phyloP scores from a whole-genome alignment of 2,888 invertebrate genomes.

The Cheiracanthium punctorium region DNA sequence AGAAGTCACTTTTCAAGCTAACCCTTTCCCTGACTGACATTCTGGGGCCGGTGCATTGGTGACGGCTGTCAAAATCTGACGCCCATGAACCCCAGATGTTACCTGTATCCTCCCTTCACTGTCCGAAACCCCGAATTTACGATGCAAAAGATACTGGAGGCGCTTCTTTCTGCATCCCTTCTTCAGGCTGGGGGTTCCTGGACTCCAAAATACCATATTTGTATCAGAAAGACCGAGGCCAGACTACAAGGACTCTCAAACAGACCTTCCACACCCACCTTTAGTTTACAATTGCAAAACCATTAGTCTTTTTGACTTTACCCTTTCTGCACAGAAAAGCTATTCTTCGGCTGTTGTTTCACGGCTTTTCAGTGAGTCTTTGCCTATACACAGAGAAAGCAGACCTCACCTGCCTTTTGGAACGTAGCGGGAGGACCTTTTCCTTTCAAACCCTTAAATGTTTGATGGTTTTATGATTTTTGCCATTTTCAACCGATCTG shows the following conservation, averaged over 20 bases:
- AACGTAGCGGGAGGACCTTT: constrained; percentile 32
- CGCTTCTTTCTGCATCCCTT: neutral
- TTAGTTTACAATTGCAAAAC: constrained; percentile 28
- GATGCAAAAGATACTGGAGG: constrained; percentile 5
- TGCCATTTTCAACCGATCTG: constrained; percentile 50
- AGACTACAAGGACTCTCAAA: constrained; percentile 36
- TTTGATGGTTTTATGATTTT: constrained; percentile 62
- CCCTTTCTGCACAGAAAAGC: constrained; percentile 36
- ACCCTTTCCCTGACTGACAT: constrained; percentile 53
- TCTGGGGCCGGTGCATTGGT: constrained; percentile 39
- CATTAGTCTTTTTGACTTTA: constrained; percentile 62
- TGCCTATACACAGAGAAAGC: constrained; percentile 21
- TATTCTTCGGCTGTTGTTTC: constrained; percentile 62
- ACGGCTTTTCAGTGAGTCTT: constrained; percentile 50
- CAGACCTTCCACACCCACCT: constrained; percentile 50
- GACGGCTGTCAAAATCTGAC: constrained; percentile 58
- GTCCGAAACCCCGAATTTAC: constrained; percentile 60
- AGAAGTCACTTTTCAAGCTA: constrained; percentile 33
- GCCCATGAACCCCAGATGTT: constrained; percentile 50
- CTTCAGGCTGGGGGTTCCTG: constrained; percentile 37
- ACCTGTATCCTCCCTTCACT: constrained; percentile 31
- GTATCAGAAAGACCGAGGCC: constrained; percentile 28
- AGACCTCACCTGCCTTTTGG: constrained; percentile 51
- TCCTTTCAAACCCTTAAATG: constrained; percentile 23
- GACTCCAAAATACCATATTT: constrained; percentile 42